Conservation (phyloP, 2,797 vertebrate genomes). For the Manis pentadactyla region DNA sequence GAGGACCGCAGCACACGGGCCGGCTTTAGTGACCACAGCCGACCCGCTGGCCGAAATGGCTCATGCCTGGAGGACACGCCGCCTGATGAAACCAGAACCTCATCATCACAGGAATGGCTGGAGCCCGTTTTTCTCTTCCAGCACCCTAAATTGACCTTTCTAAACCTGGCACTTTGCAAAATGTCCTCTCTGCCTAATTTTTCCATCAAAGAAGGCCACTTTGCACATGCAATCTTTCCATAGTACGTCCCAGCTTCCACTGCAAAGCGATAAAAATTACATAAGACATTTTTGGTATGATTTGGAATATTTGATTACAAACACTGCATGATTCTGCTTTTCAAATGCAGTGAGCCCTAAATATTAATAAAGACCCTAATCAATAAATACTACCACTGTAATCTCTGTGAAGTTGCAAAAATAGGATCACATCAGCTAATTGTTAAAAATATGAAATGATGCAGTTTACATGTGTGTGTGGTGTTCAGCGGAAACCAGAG, state of each 20-base stretch:
- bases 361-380: background rate
- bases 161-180: conserved; percentile 40
- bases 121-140: background rate
- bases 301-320: conserved; percentile 50
- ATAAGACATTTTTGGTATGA: conserved; percentile 27
- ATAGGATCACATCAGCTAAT: background rate
- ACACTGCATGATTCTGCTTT: background rate
- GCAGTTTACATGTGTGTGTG: background rate
- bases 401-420: conserved; percentile 8
- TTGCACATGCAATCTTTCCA: background rate
- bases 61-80: background rate
- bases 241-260: background rate
- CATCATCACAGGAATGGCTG: background rate
- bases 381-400: background rate
- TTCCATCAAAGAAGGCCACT: conserved; percentile 49
- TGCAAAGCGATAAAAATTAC: conserved; percentile 36
- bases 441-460: background rate
- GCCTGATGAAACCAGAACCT: conserved; percentile 14
- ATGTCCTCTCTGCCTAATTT: conserved; percentile 50
- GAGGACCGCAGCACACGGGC: background rate
- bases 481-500: background rate
- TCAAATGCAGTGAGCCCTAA: background rate
- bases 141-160: conserved; percentile 39
- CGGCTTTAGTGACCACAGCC: background rate
- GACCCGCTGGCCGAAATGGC: background rate